Percentiles rank a stretch among this genome's conserved stretches.
These are phyloP conservation scores for Lepus americanus DNA, from an alignment of 2,113 vertebrate genomes.

Conservation along the genomic window DNA sequence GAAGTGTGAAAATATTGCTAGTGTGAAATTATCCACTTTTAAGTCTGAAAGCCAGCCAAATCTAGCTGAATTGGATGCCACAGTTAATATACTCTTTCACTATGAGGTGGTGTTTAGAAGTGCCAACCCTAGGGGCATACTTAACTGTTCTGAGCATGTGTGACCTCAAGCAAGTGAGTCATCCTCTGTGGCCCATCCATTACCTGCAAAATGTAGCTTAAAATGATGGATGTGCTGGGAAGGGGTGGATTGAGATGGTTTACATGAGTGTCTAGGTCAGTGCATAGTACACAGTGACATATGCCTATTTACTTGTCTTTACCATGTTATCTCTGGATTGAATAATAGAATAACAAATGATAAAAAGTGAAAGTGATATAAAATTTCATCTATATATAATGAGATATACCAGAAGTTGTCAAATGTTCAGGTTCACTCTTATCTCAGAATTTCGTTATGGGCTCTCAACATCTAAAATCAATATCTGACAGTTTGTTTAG, in stretches of 20 bases:
- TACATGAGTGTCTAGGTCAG: not conserved
- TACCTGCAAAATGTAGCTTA: not conserved
- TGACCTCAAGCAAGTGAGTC: not conserved
- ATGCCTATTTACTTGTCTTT: not conserved
- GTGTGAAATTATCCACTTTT: not conserved
- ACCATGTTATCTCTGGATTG: not conserved
- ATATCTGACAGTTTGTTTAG: not conserved
- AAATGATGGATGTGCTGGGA: not conserved
- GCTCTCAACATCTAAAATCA: not conserved
- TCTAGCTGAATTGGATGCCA: not conserved
- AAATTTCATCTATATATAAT: not conserved
- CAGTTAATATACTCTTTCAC: fast-evolving
- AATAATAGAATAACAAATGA: not conserved
- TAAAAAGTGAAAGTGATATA: not conserved
- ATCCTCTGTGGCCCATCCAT: fast-evolving
- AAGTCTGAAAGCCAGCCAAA: not conserved
- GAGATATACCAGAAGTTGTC: not conserved
- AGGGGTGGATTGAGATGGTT: not conserved
- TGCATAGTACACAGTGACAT: not conserved
- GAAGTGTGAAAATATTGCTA: not conserved
- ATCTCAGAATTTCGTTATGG: not conserved
- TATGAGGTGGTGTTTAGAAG: not conserved
- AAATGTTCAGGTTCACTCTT: not conserved
- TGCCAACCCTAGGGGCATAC: too few species aligned
- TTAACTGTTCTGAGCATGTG: not conserved